Evolutionary conservation across 2,113 vertebrate species (phyloP), one percentile per base, ranked within the genome.

Genomic region (Chamaetylas fuelleborni): DNA sequence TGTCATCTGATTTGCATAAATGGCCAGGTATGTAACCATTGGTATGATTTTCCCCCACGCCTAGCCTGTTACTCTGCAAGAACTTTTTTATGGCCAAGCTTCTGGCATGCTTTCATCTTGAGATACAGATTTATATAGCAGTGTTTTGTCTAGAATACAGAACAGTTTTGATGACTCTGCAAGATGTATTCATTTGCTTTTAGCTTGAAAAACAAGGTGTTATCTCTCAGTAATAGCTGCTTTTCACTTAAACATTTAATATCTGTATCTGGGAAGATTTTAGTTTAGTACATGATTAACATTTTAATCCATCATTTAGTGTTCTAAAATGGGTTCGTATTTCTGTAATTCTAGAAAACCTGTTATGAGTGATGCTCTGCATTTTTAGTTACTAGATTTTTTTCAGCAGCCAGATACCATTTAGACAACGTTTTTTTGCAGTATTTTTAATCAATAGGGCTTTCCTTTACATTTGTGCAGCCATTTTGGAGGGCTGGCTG

Each of bases 151-250:
- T 95, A 47, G 86, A 81, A 81, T 62, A 66, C 38, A 51, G 20
- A 92, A 70, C 31, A 62, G 31, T 81, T 86, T 40, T 84, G 80
- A 76, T 95, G 81, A 77, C 84, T 92, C 53, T 92, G 80, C 94
- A 90, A 56, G 48, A 66, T n/a, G 36, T 43, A 64, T 60, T 61
- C 0, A 8, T 83, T 90, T 90, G 71, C 67, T 88, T 93, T 92
- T 74, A 80, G 62, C 71, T 83, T 92, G 51, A 70, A 93, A 95
- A 97, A 57, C 29, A 82, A 92, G 71, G 47, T 94, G 65, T 78
- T 92, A 67, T 87, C 65, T 93, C 34, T 67, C 67, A 53, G 36
- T 70, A 92, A 33, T 28, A 66, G 42, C 47, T 93, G 29, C 5
- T 90, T 90, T 95, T 83, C 42, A 38, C 25, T 81, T 22, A n/a